Base-by-base conservation (phyloP, 2,113 vertebrate genomes). In the Motacilla tschutschensis region DNA sequence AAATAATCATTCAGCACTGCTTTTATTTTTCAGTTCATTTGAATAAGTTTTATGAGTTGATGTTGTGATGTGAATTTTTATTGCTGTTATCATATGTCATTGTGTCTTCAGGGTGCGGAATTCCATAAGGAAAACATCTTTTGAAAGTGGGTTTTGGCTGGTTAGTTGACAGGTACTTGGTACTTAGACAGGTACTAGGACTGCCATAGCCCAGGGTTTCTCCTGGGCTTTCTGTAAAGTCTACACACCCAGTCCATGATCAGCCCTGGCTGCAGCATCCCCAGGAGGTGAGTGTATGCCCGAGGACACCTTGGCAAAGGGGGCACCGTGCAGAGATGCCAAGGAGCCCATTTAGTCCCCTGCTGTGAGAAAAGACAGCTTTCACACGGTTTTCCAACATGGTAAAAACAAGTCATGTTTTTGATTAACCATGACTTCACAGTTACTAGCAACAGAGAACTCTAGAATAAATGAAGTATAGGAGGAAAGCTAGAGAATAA, bases 251-350 rank as follows among this genome's bases (percentile, higher is more conserved):
- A 35, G 35, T 41, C 21, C 10, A 8, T 41, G 54, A 29, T 13
- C 26, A 51, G 28, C 40, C 43, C 38, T 70, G 62, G n/a, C 71
- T 79, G 63, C 67, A 50, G 43, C 7, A 0, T 75, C n/a, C 53
- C 64, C 24, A 44, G 80, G 55, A 44, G 59, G 2, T 31, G n/a
- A 35, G 14, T 6, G 9, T 6, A 12, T 36, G 53, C 14, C 48
- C 66, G 25, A 0, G 0, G 9, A 16, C 25, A 35, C 67, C 53
- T 25, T 0, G 0, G 40, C 4, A 5, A 79, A 85, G 44, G 15
- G 38, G 22, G 5, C 47, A 48, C 47, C 29, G 64, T 63, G 16
- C 58, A 55, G 38, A 60, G 43, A 58, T 53, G 35, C 35, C 51
- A 62, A 70, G 53, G 43, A 66, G 28, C 18, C 33, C 4, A 1